Evolutionary conservation across 1,140 invertebrate species (phyloP).

Genomic region (Bombus confusus): DNA sequence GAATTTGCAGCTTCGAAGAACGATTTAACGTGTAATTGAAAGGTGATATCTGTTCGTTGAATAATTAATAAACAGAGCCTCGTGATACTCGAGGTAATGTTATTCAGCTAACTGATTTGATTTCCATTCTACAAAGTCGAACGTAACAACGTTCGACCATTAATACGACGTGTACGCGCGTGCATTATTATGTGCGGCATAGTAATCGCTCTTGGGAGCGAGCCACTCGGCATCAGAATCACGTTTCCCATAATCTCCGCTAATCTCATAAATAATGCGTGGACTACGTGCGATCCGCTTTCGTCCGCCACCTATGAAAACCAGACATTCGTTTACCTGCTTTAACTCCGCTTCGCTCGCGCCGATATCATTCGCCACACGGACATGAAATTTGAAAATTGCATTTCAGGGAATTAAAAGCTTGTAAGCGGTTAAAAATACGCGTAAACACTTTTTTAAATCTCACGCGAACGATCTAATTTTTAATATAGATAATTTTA

Average conservation of each 20-base stretch:
- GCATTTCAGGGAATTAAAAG: no score
- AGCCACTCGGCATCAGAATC: constrained; percentile 66
- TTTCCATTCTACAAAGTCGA: constrained; percentile 22
- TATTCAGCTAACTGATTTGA: background rate
- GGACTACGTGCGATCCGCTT: constrained; percentile 58
- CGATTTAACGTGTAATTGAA: background rate
- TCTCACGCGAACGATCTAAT: background rate
- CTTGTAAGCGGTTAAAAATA: background rate
- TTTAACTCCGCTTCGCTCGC: background rate
- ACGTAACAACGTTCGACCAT: constrained; percentile 30
- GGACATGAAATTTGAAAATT: constrained; percentile 15
- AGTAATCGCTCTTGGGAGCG: constrained; percentile 60
- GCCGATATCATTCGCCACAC: background rate
- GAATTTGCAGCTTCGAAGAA: background rate
- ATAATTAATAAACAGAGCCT: constrained; percentile 1
- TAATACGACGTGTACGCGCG: constrained; percentile 35
- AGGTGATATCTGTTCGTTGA: background rate
- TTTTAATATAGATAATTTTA: background rate
- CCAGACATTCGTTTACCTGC: constrained; percentile 50
- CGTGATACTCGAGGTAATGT: background rate
- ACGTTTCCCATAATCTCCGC: constrained; percentile 76
- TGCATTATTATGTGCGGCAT: constrained; percentile 44
- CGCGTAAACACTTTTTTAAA: background rate
- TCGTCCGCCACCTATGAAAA: constrained; percentile 44
- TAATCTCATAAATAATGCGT: constrained; percentile 79